Percentiles rank a stretch among this genome's conserved stretches.
phyloP scores from a whole-genome alignment of 2,113 vertebrate species.

The Epinephelus fuscoguttatus region DNA sequence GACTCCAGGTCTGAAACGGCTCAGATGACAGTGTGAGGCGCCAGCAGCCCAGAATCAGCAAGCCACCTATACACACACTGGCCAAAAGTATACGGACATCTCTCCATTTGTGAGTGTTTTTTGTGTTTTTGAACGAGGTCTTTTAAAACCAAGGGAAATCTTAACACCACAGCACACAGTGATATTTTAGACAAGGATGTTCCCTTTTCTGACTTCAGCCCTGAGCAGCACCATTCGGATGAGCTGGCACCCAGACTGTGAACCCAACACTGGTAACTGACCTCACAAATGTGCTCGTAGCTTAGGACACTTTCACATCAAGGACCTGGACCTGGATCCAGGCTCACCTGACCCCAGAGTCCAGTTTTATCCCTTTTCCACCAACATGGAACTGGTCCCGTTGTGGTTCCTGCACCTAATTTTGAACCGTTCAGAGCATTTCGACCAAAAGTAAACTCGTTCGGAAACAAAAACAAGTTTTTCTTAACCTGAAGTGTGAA shows the following conservation, averaged over 20 bases:
- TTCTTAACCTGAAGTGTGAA: no score
- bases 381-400: no score
- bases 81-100: slow-evolving; percentile 16
- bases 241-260: not conserved
- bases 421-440: no score
- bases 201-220: not conserved
- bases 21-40: slow-evolving; percentile 43
- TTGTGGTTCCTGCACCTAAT: no score
- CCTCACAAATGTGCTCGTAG: not conserved
- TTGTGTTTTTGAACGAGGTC: not conserved
- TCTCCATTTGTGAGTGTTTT: not conserved
- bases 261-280: not conserved
- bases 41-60: slow-evolving; percentile 36
- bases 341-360: no score
- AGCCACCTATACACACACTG: not conserved
- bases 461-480: no score
- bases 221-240: not conserved
- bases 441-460: no score
- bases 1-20: slow-evolving; percentile 48
- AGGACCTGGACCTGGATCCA: no score
- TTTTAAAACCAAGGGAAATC: not conserved
- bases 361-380: no score
- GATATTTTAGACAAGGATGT: not conserved
- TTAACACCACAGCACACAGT: no score
- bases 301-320: no score